phyloP scores from a whole-genome alignment of 2,888 invertebrate species.

The Xylota sylvarum region DNA sequence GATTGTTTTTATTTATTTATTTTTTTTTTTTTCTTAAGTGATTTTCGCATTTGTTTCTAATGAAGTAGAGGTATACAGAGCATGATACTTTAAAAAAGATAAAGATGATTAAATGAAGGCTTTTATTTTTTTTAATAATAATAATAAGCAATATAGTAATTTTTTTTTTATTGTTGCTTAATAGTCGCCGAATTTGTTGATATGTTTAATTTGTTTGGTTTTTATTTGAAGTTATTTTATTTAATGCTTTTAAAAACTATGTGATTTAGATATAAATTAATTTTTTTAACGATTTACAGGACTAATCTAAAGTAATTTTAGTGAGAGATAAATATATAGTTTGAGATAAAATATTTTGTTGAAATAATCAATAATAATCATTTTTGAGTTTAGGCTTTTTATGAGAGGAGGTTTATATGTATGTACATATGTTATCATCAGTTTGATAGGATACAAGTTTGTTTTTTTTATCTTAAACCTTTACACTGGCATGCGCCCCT shows the following conservation, averaged over 20 bases:
- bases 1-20: no score
- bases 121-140: slow-evolving; percentile 20
- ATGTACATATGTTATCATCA: neutral
- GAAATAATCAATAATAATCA: slow-evolving; percentile 44
- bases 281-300: slow-evolving; percentile 4
- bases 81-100: slow-evolving; percentile 33
- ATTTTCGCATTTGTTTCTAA: slow-evolving; percentile 84
- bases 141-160: slow-evolving; percentile 45
- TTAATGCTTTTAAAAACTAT: slow-evolving; percentile 29
- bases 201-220: slow-evolving; percentile 27
- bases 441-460: no score
- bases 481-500: no score
- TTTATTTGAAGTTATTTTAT: slow-evolving; percentile 8
- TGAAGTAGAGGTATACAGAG: slow-evolving; percentile 49
- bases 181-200: slow-evolving; percentile 54
- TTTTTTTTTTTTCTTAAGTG: slow-evolving; percentile 77
- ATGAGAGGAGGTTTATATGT: neutral
- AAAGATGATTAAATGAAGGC: slow-evolving; percentile 51
- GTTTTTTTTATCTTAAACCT: no score
- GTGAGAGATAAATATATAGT: slow-evolving; percentile 3
- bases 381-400: no score
- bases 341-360: slow-evolving; percentile 7
- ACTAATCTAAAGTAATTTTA: slow-evolving; percentile 31
- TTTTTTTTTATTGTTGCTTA: slow-evolving; percentile 23
- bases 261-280: slow-evolving; percentile 3